Conservation (phyloP, 1,140 invertebrate species). For the Leptestheria dahalacensis region DNA sequence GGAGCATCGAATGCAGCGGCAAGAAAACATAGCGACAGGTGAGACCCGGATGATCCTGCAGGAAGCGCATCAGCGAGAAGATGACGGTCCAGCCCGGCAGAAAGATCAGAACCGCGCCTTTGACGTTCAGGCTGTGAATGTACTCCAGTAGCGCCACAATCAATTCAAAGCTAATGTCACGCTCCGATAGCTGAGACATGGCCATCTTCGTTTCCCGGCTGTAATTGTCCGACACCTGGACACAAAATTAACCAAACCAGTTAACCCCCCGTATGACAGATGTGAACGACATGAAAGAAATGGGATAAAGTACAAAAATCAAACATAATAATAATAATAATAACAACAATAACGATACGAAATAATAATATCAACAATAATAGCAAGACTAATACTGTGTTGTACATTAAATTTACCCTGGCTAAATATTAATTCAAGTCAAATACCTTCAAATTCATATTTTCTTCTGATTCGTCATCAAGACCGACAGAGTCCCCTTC, state of each 20-base stretch:
- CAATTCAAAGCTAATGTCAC: conserved; percentile 81
- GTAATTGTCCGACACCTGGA: conserved; percentile 26
- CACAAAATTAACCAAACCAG: conserved; percentile 16
- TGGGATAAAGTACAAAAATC: background rate
- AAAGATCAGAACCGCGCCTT: conserved; percentile 80
- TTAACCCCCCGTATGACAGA: too few species aligned
- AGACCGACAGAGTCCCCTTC: conserved; percentile 28
- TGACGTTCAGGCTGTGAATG: conserved; percentile 50
- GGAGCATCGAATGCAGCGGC: conserved; percentile 79
- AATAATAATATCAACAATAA: too few species aligned
- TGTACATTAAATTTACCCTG: background rate
- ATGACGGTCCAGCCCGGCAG: conserved; percentile 90
- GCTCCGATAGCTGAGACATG: conserved; percentile 65
- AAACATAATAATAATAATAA: background rate
- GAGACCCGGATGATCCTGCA: conserved; percentile 60
- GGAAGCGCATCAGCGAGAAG: conserved; percentile 72
- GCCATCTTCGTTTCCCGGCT: conserved; percentile 43
- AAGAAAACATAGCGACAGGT: conserved; percentile 54
- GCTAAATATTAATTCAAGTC: conserved; percentile 33
- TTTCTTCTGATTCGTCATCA: conserved; percentile 53
- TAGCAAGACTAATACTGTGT: background rate
- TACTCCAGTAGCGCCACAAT: conserved; percentile 50
- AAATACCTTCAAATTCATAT: conserved; percentile 49
- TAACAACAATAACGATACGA: background rate
- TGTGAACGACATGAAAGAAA: too few species aligned